These are phyloP conservation scores for Poeciliopsis occidentalis DNA, from an alignment of 2,113 vertebrate species.

Conservation along the genomic window DNA sequence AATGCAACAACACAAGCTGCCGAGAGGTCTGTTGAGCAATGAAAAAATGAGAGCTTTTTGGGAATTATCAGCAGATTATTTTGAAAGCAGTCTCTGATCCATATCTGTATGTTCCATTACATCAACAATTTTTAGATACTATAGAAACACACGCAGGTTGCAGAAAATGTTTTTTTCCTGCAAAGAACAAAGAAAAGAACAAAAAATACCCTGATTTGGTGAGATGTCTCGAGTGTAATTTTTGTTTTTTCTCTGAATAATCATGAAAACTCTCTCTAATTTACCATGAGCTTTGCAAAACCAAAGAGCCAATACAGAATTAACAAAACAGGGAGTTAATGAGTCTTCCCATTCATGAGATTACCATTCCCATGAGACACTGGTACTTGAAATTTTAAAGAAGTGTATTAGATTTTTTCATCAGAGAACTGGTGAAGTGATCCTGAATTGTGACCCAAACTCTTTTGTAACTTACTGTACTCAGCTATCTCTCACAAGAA, in stretches of 20 bases:
- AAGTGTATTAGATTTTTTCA: slow-evolving; percentile 5
- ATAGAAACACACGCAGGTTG: slow-evolving; percentile 12
- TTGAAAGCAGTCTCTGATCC: slow-evolving; percentile 37
- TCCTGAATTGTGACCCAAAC: slow-evolving; percentile 12
- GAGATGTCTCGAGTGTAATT: not conserved
- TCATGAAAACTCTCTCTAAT: slow-evolving; percentile 32
- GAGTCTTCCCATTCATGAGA: slow-evolving; percentile 35
- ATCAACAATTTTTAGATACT: slow-evolving; percentile 21
- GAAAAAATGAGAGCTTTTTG: slow-evolving; percentile 82
- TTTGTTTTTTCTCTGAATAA: slow-evolving; percentile 13
- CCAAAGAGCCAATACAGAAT: slow-evolving; percentile 23
- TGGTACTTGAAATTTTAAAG: slow-evolving; percentile 11
- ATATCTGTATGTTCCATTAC: slow-evolving; percentile 29
- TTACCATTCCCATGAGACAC: slow-evolving; percentile 24
- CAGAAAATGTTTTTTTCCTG: not conserved
- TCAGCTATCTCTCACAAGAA: slow-evolving; percentile 32
- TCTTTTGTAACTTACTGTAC: slow-evolving; percentile 25
- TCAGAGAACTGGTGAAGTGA: slow-evolving; percentile 26
- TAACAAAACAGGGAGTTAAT: slow-evolving; percentile 38
- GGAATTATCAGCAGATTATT: slow-evolving; percentile 52
- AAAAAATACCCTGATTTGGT: slow-evolving; percentile 5
- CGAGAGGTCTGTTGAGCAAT: slow-evolving; percentile 85
- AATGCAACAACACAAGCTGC: slow-evolving; percentile 85
- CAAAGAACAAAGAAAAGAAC: not conserved
- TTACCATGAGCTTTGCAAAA: slow-evolving; percentile 29